Conservation (phyloP, 2,113 vertebrate species). For the Amazona guildingii region DNA sequence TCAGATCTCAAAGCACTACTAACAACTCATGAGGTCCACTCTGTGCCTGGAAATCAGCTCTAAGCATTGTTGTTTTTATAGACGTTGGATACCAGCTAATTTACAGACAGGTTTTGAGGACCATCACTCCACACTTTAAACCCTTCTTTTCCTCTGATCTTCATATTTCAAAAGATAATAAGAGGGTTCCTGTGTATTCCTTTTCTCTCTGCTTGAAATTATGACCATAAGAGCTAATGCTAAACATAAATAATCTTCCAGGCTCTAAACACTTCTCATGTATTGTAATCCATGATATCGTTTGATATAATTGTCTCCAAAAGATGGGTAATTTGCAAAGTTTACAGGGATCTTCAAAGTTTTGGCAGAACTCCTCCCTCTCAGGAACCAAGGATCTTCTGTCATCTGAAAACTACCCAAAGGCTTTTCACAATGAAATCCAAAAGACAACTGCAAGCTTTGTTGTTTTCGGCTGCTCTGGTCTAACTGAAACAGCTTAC, state of each 20-base stretch:
- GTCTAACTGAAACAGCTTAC: constrained; percentile 62
- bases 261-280: constrained; percentile 61
- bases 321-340: constrained; percentile 65
- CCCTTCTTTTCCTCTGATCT: constrained; percentile 66
- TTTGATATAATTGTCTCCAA: constrained; percentile 70
- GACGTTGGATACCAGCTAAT: constrained; percentile 31
- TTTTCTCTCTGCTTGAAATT: constrained; percentile 59
- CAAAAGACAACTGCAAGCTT: constrained; percentile 60
- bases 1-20: not conserved
- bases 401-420: constrained; percentile 60
- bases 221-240: constrained; percentile 56
- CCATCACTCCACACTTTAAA: constrained; percentile 57
- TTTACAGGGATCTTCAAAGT: constrained; percentile 54
- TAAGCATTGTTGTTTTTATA: constrained; percentile 32
- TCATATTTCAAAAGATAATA: constrained; percentile 75
- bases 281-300: constrained; percentile 64
- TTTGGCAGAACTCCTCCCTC: constrained; percentile 63
- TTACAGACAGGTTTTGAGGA: constrained; percentile 30
- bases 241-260: constrained; percentile 68
- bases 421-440: constrained; percentile 69
- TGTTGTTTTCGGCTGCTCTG: constrained; percentile 71
- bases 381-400: constrained; percentile 62
- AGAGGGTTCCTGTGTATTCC: constrained; percentile 56
- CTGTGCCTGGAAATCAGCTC: constrained; percentile 11
- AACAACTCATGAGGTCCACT: not conserved